Base-by-base conservation (phyloP, 2,888 invertebrate genomes). In the Caenorhabditis uteleia region DNA sequence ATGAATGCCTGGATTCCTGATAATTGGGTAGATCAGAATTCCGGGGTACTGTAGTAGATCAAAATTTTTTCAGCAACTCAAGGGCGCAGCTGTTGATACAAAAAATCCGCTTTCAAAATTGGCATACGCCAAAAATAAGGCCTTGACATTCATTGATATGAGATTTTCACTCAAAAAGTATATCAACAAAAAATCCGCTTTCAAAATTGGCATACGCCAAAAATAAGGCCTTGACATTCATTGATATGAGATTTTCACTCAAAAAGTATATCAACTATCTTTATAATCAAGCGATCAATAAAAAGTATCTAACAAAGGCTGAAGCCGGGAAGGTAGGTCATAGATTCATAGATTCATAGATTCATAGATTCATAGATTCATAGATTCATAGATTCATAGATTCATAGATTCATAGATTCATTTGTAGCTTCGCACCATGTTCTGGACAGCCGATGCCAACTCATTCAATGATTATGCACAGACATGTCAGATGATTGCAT, bases 201-300 rank as follows among this genome's bases (percentile, higher is more conserved):
- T 62, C 62, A 23, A 62, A 62, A 26, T 56, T 51, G 36, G 61
- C 55, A 10, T 61, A 61, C 43, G 55, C 55, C 2, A 39, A 61
- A 29, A 50, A 55, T 5, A 55, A 55, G 46, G 55, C 61, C 3
- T 25, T 50, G 1, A 38, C 61, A 10, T 61, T 61, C 27, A 45
- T 61, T 14, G 61, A 61, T 25, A 45, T 46, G 49, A 39, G 61
- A 31, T 61, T 36, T 33, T 55, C 61, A 4, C 48, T 59, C 38
- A 59, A 53, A 48, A 59, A 59, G 31, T 59, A 59, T 16, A 59
- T 59, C 26, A 59, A 53, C 18, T 59, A 53, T 26, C 27, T 59
- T 6, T 53, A 53, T 18, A 59, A 59, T 31, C 53, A 53, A 23
- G 53, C 36, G 6, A 47, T 59, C 14, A 44, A 27, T 16, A 53